phyloP scores from a whole-genome alignment of 1,140 invertebrate genomes.

The Wiebesia pumilae region DNA sequence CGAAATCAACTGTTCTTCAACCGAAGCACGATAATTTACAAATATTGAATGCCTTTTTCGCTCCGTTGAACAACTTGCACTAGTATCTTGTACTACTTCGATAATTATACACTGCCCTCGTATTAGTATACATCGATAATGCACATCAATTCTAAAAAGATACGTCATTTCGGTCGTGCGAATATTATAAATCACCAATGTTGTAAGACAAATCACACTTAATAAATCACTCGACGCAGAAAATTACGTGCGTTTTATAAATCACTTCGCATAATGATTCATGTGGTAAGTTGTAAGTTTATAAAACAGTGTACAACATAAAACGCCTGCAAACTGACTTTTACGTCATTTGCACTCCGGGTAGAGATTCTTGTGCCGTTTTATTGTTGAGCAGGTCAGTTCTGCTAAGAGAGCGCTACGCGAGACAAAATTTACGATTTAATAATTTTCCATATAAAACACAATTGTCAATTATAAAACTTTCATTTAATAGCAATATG shows the following conservation, averaged over 20 bases:
- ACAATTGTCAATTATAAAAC: neutral
- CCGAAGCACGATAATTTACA: too few relatives aligned
- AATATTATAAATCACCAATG: slow-evolving; percentile 11
- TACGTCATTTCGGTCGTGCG: neutral
- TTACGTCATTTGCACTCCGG: neutral
- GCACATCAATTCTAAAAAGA: too few relatives aligned
- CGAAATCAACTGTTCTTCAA: neutral
- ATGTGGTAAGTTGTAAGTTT: neutral
- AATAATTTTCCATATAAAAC: neutral
- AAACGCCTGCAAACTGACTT: neutral
- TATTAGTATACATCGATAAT: neutral
- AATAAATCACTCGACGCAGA: slow-evolving; percentile 6
- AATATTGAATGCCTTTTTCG: too few relatives aligned
- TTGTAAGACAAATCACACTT: slow-evolving; percentile 20
- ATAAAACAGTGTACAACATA: neutral
- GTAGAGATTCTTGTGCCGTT: neutral
- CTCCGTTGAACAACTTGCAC: too few relatives aligned
- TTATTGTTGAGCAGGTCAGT: neutral
- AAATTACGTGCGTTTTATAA: neutral
- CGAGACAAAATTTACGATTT: neutral
- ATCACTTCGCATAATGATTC: neutral
- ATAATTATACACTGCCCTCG: neutral
- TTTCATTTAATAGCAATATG: neutral
- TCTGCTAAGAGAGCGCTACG: neutral
- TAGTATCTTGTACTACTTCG: too few relatives aligned